phyloP scores from a whole-genome alignment of 2,888 invertebrate genomes.

The Notocelia uddmanniana region DNA sequence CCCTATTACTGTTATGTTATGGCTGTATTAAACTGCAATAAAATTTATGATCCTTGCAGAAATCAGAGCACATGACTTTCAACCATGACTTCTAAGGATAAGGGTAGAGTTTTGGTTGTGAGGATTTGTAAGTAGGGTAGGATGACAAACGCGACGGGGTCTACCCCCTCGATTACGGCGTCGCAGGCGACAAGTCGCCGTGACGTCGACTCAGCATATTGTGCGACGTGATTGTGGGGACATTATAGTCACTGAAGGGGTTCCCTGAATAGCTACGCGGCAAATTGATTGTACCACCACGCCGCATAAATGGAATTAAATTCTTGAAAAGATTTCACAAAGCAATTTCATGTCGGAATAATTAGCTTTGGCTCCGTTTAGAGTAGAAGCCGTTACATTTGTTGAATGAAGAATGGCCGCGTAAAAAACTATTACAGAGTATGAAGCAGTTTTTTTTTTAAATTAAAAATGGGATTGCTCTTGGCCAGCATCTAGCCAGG shows the following conservation, averaged over 20 bases:
- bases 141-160: constrained; percentile 74
- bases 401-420: constrained; percentile 18
- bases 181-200: constrained; percentile 77
- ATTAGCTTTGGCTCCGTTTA: constrained; percentile 40
- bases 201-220: constrained; percentile 81
- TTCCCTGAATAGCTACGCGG: constrained; percentile 70
- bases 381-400: constrained; percentile 42
- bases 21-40: constrained; percentile 84
- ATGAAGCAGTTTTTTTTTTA: neutral
- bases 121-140: constrained; percentile 61
- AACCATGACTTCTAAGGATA: constrained; percentile 25
- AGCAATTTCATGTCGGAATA: constrained; percentile 46
- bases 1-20: constrained; percentile 84
- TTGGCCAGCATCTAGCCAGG: too few relatives aligned
- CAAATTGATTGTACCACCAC: constrained; percentile 80
- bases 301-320: constrained; percentile 68
- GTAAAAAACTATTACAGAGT: constrained; percentile 21
- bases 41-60: constrained; percentile 82
- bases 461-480: too few relatives aligned
- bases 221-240: constrained; percentile 58
- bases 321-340: constrained; percentile 50
- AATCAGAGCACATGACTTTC: constrained; percentile 50
- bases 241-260: constrained; percentile 71
- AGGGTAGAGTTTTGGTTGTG: constrained; percentile 54
- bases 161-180: constrained; percentile 81